phyloP scores from a whole-genome alignment of 2,888 invertebrate species.

The Auanema freiburgensis region DNA sequence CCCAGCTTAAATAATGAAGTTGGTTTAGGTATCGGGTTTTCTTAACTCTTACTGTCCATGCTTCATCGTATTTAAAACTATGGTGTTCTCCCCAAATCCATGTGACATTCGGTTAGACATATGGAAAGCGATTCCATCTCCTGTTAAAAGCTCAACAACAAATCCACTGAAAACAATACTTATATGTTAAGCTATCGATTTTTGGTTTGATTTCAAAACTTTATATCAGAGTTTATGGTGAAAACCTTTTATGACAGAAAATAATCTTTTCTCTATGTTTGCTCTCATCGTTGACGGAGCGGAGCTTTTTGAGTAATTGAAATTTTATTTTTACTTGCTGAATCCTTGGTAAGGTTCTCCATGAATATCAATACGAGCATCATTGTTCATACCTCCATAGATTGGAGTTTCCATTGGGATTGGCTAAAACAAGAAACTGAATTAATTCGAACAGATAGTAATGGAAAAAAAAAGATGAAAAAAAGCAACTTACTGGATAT shows the following conservation, averaged over 20 bases:
- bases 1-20: background rate
- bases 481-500: conserved; percentile 10
- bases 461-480: background rate
- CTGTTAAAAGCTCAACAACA: conserved; percentile 16
- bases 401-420: conserved; percentile 21
- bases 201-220: conserved; percentile 4
- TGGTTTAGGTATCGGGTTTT: background rate
- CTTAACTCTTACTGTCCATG: conserved; percentile 13
- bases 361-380: conserved; percentile 21
- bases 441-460: background rate
- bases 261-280: no score
- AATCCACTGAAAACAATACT: conserved; percentile 18
- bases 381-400: conserved; percentile 19
- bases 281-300: conserved; percentile 2
- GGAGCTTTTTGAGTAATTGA: conserved; percentile 5
- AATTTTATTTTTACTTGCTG: conserved; percentile 34
- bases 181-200: background rate
- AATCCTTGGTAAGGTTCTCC: conserved; percentile 28
- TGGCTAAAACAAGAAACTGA: conserved; percentile 2
- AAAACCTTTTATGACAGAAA: background rate
- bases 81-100: conserved; percentile 13
- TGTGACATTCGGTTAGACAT: conserved; percentile 16
- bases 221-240: conserved; percentile 1
- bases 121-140: conserved; percentile 20
- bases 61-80: conserved; percentile 19